Evolutionary conservation across 2,113 vertebrate species (phyloP).

Genomic region (Notarius lentiginosus): DNA sequence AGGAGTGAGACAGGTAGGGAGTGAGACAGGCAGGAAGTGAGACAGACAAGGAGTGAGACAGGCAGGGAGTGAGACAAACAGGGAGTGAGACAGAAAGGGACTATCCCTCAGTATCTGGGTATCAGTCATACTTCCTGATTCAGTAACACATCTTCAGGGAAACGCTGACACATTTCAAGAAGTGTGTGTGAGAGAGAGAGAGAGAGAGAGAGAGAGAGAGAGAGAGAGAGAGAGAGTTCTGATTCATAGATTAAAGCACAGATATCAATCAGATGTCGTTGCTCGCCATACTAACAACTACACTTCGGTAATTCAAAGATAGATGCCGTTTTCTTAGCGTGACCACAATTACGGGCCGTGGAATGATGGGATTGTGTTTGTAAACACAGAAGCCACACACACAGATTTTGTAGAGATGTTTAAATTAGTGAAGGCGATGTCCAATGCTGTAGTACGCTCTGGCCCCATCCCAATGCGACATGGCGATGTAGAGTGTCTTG

Average conservation of each 20-base stretch:
- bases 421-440: too few relatives aligned
- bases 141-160: constrained; percentile 30
- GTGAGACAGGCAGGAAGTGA: not conserved
- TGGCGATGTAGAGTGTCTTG: too few relatives aligned
- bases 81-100: not conserved
- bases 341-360: constrained; percentile 67
- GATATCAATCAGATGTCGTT: not conserved
- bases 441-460: too few relatives aligned
- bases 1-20: too few relatives aligned
- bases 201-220: not conserved
- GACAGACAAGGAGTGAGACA: not conserved
- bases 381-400: constrained; percentile 70
- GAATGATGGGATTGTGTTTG: constrained; percentile 80
- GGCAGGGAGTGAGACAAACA: not conserved
- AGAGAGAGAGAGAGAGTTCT: not conserved
- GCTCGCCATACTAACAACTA: not conserved
- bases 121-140: constrained; percentile 22
- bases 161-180: not conserved
- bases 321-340: constrained; percentile 54
- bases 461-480: too few relatives aligned
- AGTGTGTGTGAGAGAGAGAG: not conserved
- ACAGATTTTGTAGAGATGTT: too few relatives aligned
- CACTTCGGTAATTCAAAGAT: not conserved
- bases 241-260: not conserved
- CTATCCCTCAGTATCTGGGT: constrained; percentile 21